Evolutionary conservation across 2,888 invertebrate genomes (phyloP), one percentile per base, ranked within the genome.

Genomic region (Biston stratarius): DNA sequence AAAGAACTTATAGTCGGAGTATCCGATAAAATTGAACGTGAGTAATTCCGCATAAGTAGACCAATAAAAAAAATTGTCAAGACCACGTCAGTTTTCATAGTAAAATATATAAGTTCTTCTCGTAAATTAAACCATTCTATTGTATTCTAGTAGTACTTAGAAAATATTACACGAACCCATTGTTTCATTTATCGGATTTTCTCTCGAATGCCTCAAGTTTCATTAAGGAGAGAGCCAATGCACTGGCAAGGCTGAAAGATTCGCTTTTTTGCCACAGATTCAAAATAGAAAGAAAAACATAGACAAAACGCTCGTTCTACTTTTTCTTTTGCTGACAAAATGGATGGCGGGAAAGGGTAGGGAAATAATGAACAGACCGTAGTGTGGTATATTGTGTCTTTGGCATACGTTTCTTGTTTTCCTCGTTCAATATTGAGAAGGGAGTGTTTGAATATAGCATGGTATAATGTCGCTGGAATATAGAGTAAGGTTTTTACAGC

Each of bases 301-400:
- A 82, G 63, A 81, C 77, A 85, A 87, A 85, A 85, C 81, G 82
- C 85, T 83, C 83, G 88, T 78, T 86, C 89, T 80, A 88, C 78
- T 88, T 89, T 73, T 74, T 84, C 81, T 78, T 82, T 79, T 70
- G 70, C 77, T 77, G 76, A 76, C 74, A 80, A 80, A 85, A 85
- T 81, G 80, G 82, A 83, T 82, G 84, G 83, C 82, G 82, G 80
- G 80, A 83, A 85, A 85, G 86, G 89, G 86, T 85, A 83, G 82
- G 74, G 83, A 81, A 83, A 87, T 90, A 91, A 91, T 90, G 89
- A 90, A 90, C 83, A 84, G 74, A 68, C 69, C 61, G 61, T 69
- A 15, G 69, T 45, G 45, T 66, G 67, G 72, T 70, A 74, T 69
- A 71, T 73, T 74, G 71, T 74, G 70, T 74, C 67, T 74, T 73